Conservation (phyloP, 2,888 invertebrate species). For the Lydus trimaculatus region DNA sequence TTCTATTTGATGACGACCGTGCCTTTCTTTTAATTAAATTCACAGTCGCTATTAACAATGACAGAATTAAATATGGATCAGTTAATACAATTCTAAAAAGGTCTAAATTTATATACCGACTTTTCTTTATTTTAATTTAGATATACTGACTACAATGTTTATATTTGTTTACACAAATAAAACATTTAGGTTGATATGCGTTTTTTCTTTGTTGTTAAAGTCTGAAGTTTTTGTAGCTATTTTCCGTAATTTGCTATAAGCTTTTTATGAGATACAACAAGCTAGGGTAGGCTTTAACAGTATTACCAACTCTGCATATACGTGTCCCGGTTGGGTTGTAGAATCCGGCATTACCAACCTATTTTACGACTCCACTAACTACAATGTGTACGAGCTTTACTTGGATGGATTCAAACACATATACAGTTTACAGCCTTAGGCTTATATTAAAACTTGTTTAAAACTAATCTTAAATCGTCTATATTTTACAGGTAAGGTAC, state of each 20-base stretch:
- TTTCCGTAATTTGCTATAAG: conserved; percentile 36
- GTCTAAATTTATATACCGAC: neutral
- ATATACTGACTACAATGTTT: neutral
- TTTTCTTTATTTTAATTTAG: conserved; percentile 10
- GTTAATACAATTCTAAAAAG: neutral
- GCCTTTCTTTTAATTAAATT: neutral
- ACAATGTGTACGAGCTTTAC: conserved; percentile 33
- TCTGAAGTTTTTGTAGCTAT: neutral
- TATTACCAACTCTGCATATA: conserved; percentile 50
- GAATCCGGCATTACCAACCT: conserved; percentile 37
- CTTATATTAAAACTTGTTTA: conserved; percentile 35
- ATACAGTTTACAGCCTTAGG: conserved; percentile 28
- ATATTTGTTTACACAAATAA: conserved; percentile 11
- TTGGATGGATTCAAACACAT: neutral
- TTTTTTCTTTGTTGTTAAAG: conserved; percentile 17
- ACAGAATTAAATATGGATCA: neutral
- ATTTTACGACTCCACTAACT: conserved; percentile 38
- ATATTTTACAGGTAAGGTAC: conserved; percentile 4
- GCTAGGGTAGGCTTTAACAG: conserved; percentile 43
- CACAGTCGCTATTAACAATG: neutral
- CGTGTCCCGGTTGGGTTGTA: conserved; percentile 47
- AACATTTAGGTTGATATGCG: conserved; percentile 15
- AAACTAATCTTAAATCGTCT: conserved; percentile 32
- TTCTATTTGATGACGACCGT: neutral
- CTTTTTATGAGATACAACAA: conserved; percentile 37